A percentile compares a stretch with the other conserved stretches of the same genome.
These are phyloP conservation scores for Telmatochromis sp. DNA, from an alignment of 2,113 vertebrate species.

Conservation along the genomic window DNA sequence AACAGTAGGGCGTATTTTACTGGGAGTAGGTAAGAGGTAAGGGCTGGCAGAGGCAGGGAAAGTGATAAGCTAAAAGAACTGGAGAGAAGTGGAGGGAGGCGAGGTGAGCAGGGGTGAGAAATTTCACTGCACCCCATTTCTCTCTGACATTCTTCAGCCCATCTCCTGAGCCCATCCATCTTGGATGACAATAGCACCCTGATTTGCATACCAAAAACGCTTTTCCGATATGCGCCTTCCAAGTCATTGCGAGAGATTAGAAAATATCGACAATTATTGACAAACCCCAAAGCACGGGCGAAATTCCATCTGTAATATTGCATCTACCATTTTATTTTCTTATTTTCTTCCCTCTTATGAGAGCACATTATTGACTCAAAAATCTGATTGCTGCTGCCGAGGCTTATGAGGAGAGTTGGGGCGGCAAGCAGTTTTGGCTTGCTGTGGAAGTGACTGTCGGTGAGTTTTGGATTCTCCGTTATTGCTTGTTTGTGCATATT, in stretches of 20 bases:
- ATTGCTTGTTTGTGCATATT: constrained; percentile 65
- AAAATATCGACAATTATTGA: constrained; percentile 63
- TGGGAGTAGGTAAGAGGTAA: background rate
- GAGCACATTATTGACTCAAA: constrained; percentile 34
- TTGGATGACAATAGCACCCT: constrained; percentile 44
- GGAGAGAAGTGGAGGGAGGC: background rate
- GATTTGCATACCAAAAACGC: constrained; percentile 60
- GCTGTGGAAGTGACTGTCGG: background rate
- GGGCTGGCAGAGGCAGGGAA: background rate
- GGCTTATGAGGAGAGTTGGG: background rate
- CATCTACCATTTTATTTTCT: constrained; percentile 26
- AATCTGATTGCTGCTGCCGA: constrained; percentile 41
- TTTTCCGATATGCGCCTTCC: constrained; percentile 39
- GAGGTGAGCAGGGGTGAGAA: background rate
- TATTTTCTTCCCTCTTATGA: constrained; percentile 29
- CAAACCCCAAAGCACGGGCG: constrained; percentile 11
- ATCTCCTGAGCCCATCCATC: constrained; percentile 48
- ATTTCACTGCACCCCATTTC: constrained; percentile 39
- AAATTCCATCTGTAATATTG: constrained; percentile 45
- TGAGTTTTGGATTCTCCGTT: constrained; percentile 26
- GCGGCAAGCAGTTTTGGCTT: background rate
- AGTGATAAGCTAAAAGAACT: constrained; percentile 2
- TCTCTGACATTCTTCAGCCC: constrained; percentile 28
- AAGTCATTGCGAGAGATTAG: constrained; percentile 51
- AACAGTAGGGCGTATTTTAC: constrained; percentile 22